Evolutionary conservation across 2,888 invertebrate genomes (phyloP).

Genomic region (Philaethria dido): DNA sequence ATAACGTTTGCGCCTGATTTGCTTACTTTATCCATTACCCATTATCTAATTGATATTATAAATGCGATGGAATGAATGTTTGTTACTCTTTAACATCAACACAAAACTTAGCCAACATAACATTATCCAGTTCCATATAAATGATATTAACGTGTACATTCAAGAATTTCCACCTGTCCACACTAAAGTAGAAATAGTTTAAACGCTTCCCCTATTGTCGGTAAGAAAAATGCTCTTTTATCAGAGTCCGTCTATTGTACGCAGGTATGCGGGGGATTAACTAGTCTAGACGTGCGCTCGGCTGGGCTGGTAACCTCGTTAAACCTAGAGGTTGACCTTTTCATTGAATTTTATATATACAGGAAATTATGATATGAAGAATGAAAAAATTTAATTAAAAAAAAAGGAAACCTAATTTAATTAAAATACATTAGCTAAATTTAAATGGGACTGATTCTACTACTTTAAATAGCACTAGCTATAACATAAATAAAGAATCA

Average conservation of each 20-base stretch:
- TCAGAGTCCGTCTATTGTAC: slow-evolving; percentile 58
- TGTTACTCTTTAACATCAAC: too few species aligned
- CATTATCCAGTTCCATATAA: not conserved
- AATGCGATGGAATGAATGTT: too few species aligned
- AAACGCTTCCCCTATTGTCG: slow-evolving; percentile 58
- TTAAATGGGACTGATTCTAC: too few species aligned
- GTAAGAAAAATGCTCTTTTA: slow-evolving; percentile 58
- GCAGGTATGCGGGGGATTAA: slow-evolving; percentile 70
- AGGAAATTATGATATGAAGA: not conserved
- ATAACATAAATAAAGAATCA: too few species aligned
- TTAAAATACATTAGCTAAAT: too few species aligned
- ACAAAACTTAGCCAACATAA: too few species aligned
- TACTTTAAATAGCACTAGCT: too few species aligned
- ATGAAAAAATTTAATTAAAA: too few species aligned
- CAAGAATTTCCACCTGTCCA: slow-evolving; percentile 37
- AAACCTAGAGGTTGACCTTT: slow-evolving; percentile 4
- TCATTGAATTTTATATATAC: slow-evolving; percentile 2
- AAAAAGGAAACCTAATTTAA: too few species aligned
- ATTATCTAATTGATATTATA: too few species aligned
- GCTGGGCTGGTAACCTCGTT: slow-evolving; percentile 11
- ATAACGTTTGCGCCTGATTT: too few species aligned
- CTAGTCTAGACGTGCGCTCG: slow-evolving; percentile 61
- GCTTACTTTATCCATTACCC: too few species aligned
- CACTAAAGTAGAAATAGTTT: slow-evolving; percentile 45
- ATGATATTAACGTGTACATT: not conserved